phyloP scores from a whole-genome alignment of 2,113 vertebrate genomes.

The Vicugna pacos region DNA sequence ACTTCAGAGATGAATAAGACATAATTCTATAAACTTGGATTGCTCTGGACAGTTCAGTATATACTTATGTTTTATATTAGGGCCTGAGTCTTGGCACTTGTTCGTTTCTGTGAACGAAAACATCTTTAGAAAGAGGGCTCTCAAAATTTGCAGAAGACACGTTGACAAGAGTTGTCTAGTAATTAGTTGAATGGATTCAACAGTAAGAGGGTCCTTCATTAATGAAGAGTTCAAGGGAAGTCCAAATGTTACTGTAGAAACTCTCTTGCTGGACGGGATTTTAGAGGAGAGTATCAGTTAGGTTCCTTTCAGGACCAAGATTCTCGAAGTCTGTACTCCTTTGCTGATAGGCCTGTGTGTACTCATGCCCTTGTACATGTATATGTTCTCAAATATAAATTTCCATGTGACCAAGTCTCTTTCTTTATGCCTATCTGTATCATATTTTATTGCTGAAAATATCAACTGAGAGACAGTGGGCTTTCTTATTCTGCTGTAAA shows the following conservation, averaged over 20 bases:
- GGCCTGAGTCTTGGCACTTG: not conserved
- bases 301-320: not conserved
- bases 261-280: not conserved
- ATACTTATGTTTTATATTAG: not conserved
- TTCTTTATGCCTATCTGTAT: not conserved
- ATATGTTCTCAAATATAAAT: not conserved
- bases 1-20: not conserved
- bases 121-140: not conserved
- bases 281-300: not conserved
- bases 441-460: not conserved
- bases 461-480: not conserved
- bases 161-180: not conserved
- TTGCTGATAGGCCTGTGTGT: not conserved
- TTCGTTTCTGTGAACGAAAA: not conserved
- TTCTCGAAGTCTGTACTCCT: not conserved
- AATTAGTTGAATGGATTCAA: not conserved
- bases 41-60: not conserved
- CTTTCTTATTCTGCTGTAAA: not conserved
- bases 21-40: not conserved
- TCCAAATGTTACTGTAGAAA: not conserved
- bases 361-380: accelerated
- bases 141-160: not conserved
- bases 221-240: not conserved
- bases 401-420: not conserved
- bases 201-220: not conserved